Evolutionary conservation across 2,113 vertebrate species (phyloP).

Genomic region (Lucifuga dentata): DNA sequence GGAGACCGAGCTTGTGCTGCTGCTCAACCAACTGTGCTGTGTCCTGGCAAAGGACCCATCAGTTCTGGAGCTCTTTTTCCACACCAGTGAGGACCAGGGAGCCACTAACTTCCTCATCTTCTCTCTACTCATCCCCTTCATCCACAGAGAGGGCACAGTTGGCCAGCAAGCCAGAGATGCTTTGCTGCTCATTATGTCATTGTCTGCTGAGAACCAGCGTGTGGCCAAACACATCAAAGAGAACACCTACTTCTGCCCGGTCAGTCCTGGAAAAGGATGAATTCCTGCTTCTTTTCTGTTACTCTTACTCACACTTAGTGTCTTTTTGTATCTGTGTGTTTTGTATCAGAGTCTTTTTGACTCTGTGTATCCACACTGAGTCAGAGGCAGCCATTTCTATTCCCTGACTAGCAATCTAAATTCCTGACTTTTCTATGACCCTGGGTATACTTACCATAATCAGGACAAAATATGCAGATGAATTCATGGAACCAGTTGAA

Average conservation of each 20-base stretch:
- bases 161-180: constrained; percentile 96
- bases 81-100: constrained; percentile 97
- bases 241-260: constrained; percentile 97
- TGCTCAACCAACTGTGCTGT: constrained; percentile 94
- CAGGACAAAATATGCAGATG: constrained; percentile 14
- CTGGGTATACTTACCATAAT: constrained; percentile 3
- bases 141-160: constrained; percentile 93
- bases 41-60: constrained; percentile 95
- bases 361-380: background rate
- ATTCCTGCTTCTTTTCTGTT: too few relatives aligned
- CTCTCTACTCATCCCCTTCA: constrained; percentile 96
- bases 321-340: background rate
- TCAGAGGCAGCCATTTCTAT: background rate
- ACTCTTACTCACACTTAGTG: background rate
- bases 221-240: constrained; percentile 93
- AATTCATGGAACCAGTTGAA: constrained; percentile 9
- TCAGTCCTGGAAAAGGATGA: constrained; percentile 61
- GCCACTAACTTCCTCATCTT: constrained; percentile 99
- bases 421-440: constrained; percentile 3
- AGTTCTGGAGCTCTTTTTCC: constrained; percentile 95
- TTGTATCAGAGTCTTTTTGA: too few relatives aligned
- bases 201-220: constrained; percentile 92
- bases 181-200: constrained; percentile 94
- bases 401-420: background rate
- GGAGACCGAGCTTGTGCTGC: constrained; percentile 90